phyloP scores from a whole-genome alignment of 2,797 vertebrate genomes.

The Macropus fuliginosus region DNA sequence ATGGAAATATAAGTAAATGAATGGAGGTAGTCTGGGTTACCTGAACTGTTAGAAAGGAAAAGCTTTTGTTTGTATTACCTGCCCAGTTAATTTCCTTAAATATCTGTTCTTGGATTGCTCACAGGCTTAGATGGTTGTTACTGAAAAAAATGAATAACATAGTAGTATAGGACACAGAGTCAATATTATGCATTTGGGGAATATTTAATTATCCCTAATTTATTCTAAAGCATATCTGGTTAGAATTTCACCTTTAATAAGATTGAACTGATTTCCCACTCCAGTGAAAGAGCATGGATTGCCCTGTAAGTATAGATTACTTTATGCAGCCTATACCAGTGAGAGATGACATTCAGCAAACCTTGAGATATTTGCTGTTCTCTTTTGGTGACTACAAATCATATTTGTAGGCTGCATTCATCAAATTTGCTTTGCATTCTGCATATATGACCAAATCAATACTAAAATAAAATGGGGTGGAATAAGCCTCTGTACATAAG shows the following conservation, averaged over 20 bases:
- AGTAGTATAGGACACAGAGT: background rate
- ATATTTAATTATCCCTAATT: conserved; percentile 1
- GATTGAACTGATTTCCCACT: background rate
- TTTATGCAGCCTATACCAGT: background rate
- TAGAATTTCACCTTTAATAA: background rate
- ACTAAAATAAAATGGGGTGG: conserved; percentile 24
- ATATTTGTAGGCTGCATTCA: background rate
- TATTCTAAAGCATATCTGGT: background rate
- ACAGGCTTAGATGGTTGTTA: background rate
- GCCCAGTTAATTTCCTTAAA: background rate
- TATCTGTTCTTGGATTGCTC: background rate
- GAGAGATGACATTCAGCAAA: background rate
- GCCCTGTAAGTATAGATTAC: background rate
- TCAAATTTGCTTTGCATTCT: conserved; percentile 40
- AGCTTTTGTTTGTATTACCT: background rate
- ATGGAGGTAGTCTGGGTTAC: background rate
- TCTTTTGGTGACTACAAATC: conserved; percentile 20
- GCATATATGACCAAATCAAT: conserved; percentile 46
- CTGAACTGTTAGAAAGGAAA: background rate
- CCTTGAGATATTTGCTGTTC: background rate
- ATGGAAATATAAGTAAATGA: background rate
- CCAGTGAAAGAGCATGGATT: conserved; percentile 6
- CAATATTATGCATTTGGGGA: conserved; percentile 9
- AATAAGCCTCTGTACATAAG: conserved; percentile 31
- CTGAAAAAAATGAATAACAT: background rate